These are phyloP conservation scores for Aythya baeri DNA, from an alignment of 2,113 vertebrate genomes.

Conservation along the genomic window DNA sequence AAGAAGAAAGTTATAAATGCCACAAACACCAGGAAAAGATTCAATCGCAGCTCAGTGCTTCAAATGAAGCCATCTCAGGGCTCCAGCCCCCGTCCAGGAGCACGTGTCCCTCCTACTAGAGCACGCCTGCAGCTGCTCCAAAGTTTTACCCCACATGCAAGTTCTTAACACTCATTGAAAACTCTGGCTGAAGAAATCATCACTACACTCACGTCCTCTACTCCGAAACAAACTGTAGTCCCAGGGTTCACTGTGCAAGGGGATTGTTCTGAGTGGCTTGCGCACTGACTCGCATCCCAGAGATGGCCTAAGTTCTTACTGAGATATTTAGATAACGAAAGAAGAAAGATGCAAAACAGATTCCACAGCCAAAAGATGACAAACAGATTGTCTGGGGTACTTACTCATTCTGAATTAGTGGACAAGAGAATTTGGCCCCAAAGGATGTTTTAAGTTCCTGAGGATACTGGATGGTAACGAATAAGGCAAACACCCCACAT, in stretches of 20 bases:
- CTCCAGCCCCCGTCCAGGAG: not conserved
- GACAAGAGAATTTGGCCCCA: not conserved
- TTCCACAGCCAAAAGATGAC: not conserved
- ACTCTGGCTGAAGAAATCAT: not conserved
- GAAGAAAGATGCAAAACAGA: slow-evolving; percentile 19
- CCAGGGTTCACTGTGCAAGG: not conserved
- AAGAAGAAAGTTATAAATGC: not conserved
- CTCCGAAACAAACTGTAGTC: not conserved
- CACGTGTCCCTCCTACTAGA: not conserved
- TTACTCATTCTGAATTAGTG: not conserved
- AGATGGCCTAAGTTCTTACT: not conserved
- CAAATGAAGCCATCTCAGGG: not conserved
- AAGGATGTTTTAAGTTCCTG: not conserved
- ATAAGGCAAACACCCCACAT: not conserved
- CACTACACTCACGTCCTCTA: not conserved
- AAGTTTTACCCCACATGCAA: not conserved
- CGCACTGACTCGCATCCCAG: not conserved
- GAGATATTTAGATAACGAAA: slow-evolving; percentile 9
- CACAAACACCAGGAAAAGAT: not conserved
- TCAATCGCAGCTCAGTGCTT: not conserved
- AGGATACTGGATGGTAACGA: not conserved
- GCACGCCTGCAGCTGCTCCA: not conserved
- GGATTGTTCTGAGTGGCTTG: not conserved
- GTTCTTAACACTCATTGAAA: not conserved
- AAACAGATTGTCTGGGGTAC: not conserved